phyloP scores from a whole-genome alignment of 2,888 invertebrate genomes.

The Andrena hattorfiana region DNA sequence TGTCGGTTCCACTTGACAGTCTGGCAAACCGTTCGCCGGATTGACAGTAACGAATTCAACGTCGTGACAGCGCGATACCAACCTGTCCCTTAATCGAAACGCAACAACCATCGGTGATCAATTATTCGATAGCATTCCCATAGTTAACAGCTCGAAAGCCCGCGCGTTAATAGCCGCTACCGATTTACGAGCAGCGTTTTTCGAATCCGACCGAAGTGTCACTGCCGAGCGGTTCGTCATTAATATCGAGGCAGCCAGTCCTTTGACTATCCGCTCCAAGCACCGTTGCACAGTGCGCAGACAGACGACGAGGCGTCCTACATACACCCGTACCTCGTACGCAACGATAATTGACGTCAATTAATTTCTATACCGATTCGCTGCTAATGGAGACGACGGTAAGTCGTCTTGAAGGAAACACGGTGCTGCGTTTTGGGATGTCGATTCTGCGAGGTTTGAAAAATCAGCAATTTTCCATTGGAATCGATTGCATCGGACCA shows the following conservation, averaged over 20 bases:
- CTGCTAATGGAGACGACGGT: slow-evolving; percentile 43
- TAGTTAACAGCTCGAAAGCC: neutral
- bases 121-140: neutral
- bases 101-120: neutral
- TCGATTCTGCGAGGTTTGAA: no score
- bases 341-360: slow-evolving; percentile 81
- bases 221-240: slow-evolving; percentile 44
- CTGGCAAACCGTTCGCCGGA: neutral
- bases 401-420: neutral
- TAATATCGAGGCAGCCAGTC: slow-evolving; percentile 40
- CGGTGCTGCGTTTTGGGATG: neutral
- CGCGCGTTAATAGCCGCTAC: neutral
- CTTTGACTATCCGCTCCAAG: slow-evolving; percentile 54
- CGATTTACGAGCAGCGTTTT: slow-evolving; percentile 5
- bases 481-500: no score
- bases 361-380: slow-evolving; percentile 81
- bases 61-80: neutral
- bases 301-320: slow-evolving; percentile 49
- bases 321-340: slow-evolving; percentile 57
- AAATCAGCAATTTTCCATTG: no score
- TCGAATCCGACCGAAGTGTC: slow-evolving; percentile 48
- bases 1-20: neutral
- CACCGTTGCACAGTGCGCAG: slow-evolving; percentile 44
- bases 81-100: neutral
- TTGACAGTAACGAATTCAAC: neutral